Evolutionary conservation across 92 coral and sea anemone genomes (phyloP).

Genomic region (Ricordea florida): DNA sequence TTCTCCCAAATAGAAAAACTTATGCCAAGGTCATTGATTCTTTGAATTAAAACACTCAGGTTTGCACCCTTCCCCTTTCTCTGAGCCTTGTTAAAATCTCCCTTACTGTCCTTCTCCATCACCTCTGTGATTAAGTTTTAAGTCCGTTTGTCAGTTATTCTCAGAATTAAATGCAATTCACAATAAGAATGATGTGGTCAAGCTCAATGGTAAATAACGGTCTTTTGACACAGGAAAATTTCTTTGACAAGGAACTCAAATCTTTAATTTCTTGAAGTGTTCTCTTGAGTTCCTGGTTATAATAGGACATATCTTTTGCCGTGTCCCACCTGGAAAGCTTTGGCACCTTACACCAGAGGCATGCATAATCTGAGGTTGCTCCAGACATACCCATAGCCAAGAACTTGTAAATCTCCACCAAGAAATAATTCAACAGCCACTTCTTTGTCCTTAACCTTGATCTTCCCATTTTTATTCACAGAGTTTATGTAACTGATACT

Average conservation of each 20-base stretch:
- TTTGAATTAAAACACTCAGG: not conserved
- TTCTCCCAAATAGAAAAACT: slow-evolving; percentile 38
- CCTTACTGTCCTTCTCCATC: slow-evolving; percentile 17
- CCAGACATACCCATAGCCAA: slow-evolving; percentile 45
- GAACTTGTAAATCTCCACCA: slow-evolving; percentile 45
- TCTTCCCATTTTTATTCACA: not conserved
- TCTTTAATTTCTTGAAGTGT: slow-evolving; percentile 39
- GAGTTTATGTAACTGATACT: slow-evolving; percentile 32
- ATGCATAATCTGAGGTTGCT: slow-evolving; percentile 50
- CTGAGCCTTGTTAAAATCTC: not conserved
- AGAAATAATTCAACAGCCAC: not conserved
- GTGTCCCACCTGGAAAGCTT: slow-evolving; percentile 40
- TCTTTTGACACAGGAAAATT: slow-evolving; percentile 8
- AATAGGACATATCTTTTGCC: slow-evolving; percentile 17
- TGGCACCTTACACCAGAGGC: slow-evolving; percentile 38
- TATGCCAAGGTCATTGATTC: slow-evolving; percentile 25
- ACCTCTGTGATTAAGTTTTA: slow-evolving; percentile 37
- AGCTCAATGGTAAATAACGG: slow-evolving; percentile 35
- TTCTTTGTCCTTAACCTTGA: slow-evolving; percentile 18
- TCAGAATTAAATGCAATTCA: slow-evolving; percentile 39
- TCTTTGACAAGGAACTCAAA: not conserved
- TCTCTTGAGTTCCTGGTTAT: slow-evolving; percentile 2
- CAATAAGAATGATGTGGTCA: slow-evolving; percentile 44
- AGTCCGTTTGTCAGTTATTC: slow-evolving; percentile 40
- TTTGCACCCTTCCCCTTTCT: slow-evolving; percentile 12